phyloP scores from a whole-genome alignment of 2,797 vertebrate genomes.

The Tauraco hartlaubi region DNA sequence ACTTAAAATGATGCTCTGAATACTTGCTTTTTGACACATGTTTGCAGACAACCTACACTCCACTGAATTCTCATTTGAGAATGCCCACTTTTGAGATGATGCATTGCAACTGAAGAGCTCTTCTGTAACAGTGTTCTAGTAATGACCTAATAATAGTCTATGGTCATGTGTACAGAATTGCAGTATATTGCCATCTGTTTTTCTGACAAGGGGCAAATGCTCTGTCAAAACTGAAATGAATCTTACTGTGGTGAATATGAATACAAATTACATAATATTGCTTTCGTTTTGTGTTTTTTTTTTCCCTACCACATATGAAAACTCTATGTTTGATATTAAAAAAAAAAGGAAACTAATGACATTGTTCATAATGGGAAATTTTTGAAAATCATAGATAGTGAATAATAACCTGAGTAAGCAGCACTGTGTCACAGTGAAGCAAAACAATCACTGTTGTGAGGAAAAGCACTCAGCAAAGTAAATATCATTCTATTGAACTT shows the following conservation, averaged over 20 bases:
- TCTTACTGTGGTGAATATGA: not conserved
- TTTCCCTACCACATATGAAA: not conserved
- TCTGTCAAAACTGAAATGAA: not conserved
- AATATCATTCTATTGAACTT: not conserved
- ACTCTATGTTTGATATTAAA: not conserved
- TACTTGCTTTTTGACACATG: not conserved
- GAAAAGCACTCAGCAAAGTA: conserved; percentile 1
- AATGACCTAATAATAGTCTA: not conserved
- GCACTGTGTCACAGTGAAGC: not conserved
- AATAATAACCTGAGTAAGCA: not conserved
- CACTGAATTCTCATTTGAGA: not conserved
- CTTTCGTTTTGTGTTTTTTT: not conserved
- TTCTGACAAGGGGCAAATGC: not conserved
- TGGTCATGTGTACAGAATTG: not conserved
- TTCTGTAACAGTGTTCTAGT: not conserved
- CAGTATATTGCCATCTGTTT: not conserved
- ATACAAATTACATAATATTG: not conserved
- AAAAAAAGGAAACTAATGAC: not conserved
- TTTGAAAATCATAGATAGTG: not conserved
- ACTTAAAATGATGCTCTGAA: not conserved
- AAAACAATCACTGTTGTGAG: not conserved
- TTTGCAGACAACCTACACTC: not conserved
- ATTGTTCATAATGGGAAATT: not conserved
- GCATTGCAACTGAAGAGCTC: not conserved
- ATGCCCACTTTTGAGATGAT: not conserved